Evolutionary conservation across 1,140 invertebrate genomes (phyloP), one percentile per base, ranked within the genome.

Genomic region (Musca domestica): DNA sequence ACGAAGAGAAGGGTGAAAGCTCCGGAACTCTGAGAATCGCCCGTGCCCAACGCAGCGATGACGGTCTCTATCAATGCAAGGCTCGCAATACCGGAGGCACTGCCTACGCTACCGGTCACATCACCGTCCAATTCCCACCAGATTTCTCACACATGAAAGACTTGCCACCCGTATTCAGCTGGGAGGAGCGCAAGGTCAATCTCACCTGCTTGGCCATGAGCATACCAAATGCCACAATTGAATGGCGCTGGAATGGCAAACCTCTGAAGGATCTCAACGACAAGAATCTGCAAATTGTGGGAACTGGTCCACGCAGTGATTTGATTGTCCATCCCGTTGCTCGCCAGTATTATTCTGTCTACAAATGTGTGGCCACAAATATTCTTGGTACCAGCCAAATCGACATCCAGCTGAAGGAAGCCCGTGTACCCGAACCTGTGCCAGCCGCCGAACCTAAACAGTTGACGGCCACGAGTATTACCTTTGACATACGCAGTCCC

Each of bases 221-320:
- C 15, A 77, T 96, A 75, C 95, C 95, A 0, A 96, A 96, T 80
- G 95, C 95, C 1, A 95, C 94, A 1, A 93, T 96, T 70, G 87
- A 87, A 69, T 96, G 95, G 95, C 87, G 85, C 74, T 87, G 86
- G 78, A 86, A 83, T 63, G 84, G 86, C 6, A 71, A 77, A 52
- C 83, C 87, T 20, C 77, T 84, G 6, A 81, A 84, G 25, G 83
- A 88, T 61, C 78, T 86, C 7, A 83, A 82, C 10, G 87, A 88
- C 46, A 75, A 74, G 0, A 83, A 84, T 67, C 84, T 92, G 1
- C 82, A 84, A 30, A 86, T 91, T 47, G 81, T 85, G 30, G 90
- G 88, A 1, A 86, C 86, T 7, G 90, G 91, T 5, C 89, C 91
- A 1, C 80, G 83, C 34, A 94, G 92, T 52, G 86, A 85, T 68